Percentiles rank a stretch among this genome's conserved stretches.
These are phyloP conservation scores for Cephus pulcher DNA, from an alignment of 2,888 invertebrate genomes.

Conservation along the genomic window DNA sequence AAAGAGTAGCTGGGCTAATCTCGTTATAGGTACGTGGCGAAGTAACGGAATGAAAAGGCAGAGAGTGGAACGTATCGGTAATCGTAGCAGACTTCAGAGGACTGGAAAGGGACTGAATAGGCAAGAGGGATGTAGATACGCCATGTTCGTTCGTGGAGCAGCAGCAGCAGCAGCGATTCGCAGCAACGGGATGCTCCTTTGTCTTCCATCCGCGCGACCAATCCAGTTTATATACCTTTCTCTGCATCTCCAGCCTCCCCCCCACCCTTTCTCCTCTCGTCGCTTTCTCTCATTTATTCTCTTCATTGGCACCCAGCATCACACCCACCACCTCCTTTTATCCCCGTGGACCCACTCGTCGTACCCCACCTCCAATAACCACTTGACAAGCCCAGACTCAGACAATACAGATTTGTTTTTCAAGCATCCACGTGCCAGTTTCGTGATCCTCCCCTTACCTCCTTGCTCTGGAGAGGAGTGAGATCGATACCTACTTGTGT, in stretches of 20 bases:
- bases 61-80: conserved; percentile 46
- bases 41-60: conserved; percentile 57
- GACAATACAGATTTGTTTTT: conserved; percentile 58
- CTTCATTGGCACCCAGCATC: conserved; percentile 5
- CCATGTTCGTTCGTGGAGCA: conserved; percentile 49
- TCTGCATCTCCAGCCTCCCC: conserved; percentile 17
- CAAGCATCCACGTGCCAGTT: conserved; percentile 49
- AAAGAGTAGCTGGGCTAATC: conserved; percentile 18
- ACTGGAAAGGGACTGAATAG: conserved; percentile 35
- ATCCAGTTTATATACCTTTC: conserved; percentile 20
- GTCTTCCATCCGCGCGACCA: conserved; percentile 54
- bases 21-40: conserved; percentile 27
- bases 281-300: not conserved
- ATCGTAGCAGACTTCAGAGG: conserved; percentile 9
- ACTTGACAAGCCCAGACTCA: conserved; percentile 35
- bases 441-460: conserved; percentile 20
- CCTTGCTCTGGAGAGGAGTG: conserved; percentile 7
- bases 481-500: conserved; percentile 19
- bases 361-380: conserved; percentile 25
- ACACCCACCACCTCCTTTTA: conserved; percentile 14
- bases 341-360: conserved; percentile 16
- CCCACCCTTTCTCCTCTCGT: conserved; percentile 23
- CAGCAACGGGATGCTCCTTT: conserved; percentile 59
- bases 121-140: conserved; percentile 60
- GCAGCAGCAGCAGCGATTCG: conserved; percentile 54